These are phyloP conservation scores for Pseudachorutes palmiensis DNA, from an alignment of 1,140 invertebrate genomes.

Conservation along the genomic window DNA sequence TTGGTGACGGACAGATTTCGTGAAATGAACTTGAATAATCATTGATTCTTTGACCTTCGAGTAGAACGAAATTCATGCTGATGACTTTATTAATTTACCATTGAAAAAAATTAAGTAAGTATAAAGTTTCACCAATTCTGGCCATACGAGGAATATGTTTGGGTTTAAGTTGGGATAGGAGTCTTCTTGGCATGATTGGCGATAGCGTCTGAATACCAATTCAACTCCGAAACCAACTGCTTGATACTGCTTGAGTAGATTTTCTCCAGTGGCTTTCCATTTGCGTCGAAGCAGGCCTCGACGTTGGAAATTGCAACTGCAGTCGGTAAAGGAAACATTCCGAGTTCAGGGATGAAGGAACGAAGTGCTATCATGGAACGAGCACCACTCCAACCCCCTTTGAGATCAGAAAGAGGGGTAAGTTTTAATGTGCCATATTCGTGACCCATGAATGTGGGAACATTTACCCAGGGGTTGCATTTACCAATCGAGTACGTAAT, in stretches of 20 bases:
- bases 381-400: slow-evolving; percentile 46
- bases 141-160: too few species aligned
- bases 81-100: not conserved
- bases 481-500: slow-evolving; percentile 47
- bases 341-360: slow-evolving; percentile 45
- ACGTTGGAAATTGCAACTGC: slow-evolving; percentile 41
- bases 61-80: too few species aligned
- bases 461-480: too few species aligned
- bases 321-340: slow-evolving; percentile 40
- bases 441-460: too few species aligned
- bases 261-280: slow-evolving; percentile 40
- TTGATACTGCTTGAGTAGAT: slow-evolving; percentile 38
- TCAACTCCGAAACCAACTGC: slow-evolving; percentile 41
- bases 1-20: too few species aligned
- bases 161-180: not conserved
- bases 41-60: too few species aligned
- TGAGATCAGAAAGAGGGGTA: slow-evolving; percentile 26
- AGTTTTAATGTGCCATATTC: too few species aligned
- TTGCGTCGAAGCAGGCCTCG: slow-evolving; percentile 41
- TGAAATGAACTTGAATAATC: too few species aligned
- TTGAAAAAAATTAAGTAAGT: not conserved
- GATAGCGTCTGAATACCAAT: slow-evolving; percentile 44
- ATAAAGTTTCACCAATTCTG: not conserved
- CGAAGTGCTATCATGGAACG: slow-evolving; percentile 44
- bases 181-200: slow-evolving; percentile 39